Conservation (phyloP, 2,797 vertebrate genomes). For the Semotilus atromaculatus region DNA sequence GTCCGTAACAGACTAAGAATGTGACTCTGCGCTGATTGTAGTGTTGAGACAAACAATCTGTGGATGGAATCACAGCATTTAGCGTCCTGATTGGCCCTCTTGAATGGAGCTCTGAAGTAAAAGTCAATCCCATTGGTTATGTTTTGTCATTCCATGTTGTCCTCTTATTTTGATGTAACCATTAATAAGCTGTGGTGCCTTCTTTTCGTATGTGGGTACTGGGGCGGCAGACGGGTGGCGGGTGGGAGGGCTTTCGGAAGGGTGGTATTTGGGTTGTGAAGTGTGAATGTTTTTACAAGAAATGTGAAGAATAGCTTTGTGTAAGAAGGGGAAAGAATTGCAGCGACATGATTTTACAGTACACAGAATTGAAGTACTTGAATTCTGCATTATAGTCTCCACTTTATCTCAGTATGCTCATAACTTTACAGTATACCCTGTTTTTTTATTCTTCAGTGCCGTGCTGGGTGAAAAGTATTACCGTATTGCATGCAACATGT, state of each 20-base stretch:
- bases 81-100: conserved; percentile 41
- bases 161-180: conserved; percentile 75
- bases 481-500: conserved; percentile 49
- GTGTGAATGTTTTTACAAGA: conserved; percentile 76
- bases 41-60: conserved; percentile 31
- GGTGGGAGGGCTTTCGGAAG: conserved; percentile 41
- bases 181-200: conserved; percentile 92
- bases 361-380: conserved; percentile 50
- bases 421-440: conserved; percentile 38
- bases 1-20: conserved; percentile 31
- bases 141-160: conserved; percentile 71
- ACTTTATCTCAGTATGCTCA: conserved; percentile 42
- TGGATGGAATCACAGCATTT: conserved; percentile 30
- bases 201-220: conserved; percentile 80
- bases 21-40: conserved; percentile 27
- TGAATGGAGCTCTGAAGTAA: conserved; percentile 29
- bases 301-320: conserved; percentile 61
- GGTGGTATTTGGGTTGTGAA: conserved; percentile 60
- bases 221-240: conserved; percentile 48
- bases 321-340: conserved; percentile 52
- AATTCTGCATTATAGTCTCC: conserved; percentile 49
- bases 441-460: conserved; percentile 43
- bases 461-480: conserved; percentile 49
- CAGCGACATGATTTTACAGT: conserved; percentile 39
- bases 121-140: conserved; percentile 30